Percentiles rank a stretch among this genome's conserved stretches.
These are phyloP conservation scores for Pyrochroa serraticornis DNA, from an alignment of 2,888 invertebrate species.

Conservation along the genomic window DNA sequence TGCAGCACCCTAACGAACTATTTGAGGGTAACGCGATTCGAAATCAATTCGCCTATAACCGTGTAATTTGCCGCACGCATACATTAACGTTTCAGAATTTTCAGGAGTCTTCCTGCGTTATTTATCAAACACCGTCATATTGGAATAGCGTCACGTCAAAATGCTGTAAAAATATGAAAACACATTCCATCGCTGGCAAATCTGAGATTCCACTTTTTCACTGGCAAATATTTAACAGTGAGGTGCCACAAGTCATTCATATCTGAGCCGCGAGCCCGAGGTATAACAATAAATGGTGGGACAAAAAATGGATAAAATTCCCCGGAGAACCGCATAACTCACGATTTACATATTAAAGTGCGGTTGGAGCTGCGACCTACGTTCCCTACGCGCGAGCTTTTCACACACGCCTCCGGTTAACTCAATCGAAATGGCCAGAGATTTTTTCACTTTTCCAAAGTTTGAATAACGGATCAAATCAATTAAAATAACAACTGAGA, in stretches of 20 bases:
- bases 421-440: too few relatives aligned
- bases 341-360: slow-evolving; percentile 42
- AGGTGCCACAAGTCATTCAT: slow-evolving; percentile 41
- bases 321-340: slow-evolving; percentile 41
- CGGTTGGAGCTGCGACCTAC: slow-evolving; percentile 18
- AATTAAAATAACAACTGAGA: too few relatives aligned
- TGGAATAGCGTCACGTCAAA: background rate
- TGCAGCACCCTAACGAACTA: too few relatives aligned
- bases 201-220: slow-evolving; percentile 6
- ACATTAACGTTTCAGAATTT: background rate
- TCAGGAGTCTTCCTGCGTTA: background rate
- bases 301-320: slow-evolving; percentile 42
- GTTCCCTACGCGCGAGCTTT: background rate
- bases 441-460: too few relatives aligned
- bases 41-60: too few relatives aligned
- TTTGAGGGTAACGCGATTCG: too few relatives aligned
- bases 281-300: slow-evolving; percentile 41
- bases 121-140: background rate
- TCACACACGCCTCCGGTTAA: too few relatives aligned
- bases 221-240: slow-evolving; percentile 36
- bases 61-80: too few relatives aligned
- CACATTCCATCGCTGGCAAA: slow-evolving; percentile 8
- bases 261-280: slow-evolving; percentile 34
- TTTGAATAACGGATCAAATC: too few relatives aligned
- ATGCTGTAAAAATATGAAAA: background rate